phyloP scores from a whole-genome alignment of 92 coral and sea anemone genomes.

The Metridium senile region DNA sequence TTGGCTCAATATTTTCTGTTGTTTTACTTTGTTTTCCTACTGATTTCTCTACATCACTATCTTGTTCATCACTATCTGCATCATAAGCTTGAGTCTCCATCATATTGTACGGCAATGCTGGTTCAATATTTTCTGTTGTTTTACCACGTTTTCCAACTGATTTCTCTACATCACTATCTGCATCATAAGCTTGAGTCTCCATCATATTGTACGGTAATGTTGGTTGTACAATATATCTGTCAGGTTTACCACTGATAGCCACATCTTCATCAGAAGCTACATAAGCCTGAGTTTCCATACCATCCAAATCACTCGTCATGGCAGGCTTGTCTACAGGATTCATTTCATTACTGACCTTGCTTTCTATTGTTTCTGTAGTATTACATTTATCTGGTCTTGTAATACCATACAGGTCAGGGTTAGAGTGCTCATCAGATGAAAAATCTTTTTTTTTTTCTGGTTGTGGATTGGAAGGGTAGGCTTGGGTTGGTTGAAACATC shows the following conservation, averaged over 20 bases:
- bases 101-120: slow-evolving; percentile 39
- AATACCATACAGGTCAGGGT: neutral
- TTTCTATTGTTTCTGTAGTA: neutral
- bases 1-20: neutral
- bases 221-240: slow-evolving; percentile 1
- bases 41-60: neutral
- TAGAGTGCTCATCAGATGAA: slow-evolving; percentile 11
- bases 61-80: neutral
- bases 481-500: slow-evolving; percentile 35
- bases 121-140: neutral
- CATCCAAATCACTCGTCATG: slow-evolving; percentile 30
- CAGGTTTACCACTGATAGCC: neutral
- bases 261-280: neutral
- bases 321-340: neutral
- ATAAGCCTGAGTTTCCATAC: slow-evolving; percentile 12
- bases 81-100: slow-evolving; percentile 53
- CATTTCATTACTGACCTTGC: neutral
- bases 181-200: slow-evolving; percentile 67
- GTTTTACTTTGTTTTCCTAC: neutral
- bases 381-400: neutral
- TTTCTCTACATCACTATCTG: slow-evolving; percentile 4
- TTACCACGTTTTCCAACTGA: slow-evolving; percentile 8
- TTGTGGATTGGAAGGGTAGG: slow-evolving; percentile 14
- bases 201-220: slow-evolving; percentile 8
- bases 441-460: neutral